A percentile compares a stretch with the other conserved stretches of the same genome.
Evolutionary conservation across 1,140 invertebrate species (phyloP).

Genomic region (Trichonephila clavipes): DNA sequence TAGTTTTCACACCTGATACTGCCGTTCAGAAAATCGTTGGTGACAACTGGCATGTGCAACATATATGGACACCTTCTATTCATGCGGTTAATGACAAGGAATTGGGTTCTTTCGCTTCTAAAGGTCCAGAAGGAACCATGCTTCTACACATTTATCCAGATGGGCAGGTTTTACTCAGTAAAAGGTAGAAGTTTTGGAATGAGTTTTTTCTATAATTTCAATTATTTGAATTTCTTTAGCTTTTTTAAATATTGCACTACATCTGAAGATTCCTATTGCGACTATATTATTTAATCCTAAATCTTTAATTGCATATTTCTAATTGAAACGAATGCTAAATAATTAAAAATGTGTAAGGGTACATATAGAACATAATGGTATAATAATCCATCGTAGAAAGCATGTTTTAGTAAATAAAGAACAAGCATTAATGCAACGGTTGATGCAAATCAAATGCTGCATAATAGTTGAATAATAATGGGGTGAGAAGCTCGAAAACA

Average conservation of each 20-base stretch:
- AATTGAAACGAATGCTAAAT: too few relatives aligned
- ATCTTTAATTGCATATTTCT: too few relatives aligned
- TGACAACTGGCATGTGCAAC: constrained; percentile 63
- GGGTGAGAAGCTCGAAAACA: too few relatives aligned
- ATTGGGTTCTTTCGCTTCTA: constrained; percentile 53
- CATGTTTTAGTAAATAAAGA: too few relatives aligned
- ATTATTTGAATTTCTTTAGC: constrained; percentile 82
- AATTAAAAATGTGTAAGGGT: too few relatives aligned
- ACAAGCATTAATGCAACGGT: too few relatives aligned
- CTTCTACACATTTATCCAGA: constrained; percentile 69
- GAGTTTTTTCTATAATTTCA: constrained; percentile 82
- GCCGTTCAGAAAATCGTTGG: constrained; percentile 58
- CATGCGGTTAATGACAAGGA: constrained; percentile 76
- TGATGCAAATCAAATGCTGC: too few relatives aligned
- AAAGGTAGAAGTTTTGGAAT: constrained; percentile 60
- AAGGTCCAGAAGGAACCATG: constrained; percentile 23
- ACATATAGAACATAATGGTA: too few relatives aligned
- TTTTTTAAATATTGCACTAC: background rate
- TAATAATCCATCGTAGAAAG: too few relatives aligned
- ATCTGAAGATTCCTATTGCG: background rate
- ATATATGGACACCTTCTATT: constrained; percentile 76
- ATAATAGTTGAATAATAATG: too few relatives aligned
- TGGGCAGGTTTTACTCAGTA: constrained; percentile 71
- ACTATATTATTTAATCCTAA: background rate
- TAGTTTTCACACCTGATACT: constrained; percentile 43